These are phyloP conservation scores for Holothuria glaberrima DNA, from an alignment of 35 echinoderm and acorn worm genomes.

Conservation along the genomic window DNA sequence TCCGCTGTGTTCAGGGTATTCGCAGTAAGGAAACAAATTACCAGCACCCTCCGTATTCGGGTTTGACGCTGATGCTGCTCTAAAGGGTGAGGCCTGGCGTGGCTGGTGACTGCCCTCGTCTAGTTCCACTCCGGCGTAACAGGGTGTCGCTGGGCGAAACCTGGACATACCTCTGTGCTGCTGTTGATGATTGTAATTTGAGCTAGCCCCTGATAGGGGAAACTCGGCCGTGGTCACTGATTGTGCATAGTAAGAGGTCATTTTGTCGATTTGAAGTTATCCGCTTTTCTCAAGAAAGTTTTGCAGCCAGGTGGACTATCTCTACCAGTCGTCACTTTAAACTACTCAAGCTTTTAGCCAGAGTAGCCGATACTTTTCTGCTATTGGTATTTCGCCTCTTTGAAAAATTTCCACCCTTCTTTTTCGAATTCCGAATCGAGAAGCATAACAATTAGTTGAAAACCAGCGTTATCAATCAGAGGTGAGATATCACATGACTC, in stretches of 20 bases:
- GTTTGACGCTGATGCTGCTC: slow-evolving; percentile 51
- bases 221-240: slow-evolving; percentile 77
- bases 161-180: slow-evolving; percentile 65
- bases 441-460: slow-evolving; percentile 61
- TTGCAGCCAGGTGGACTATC: background rate
- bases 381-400: slow-evolving; percentile 42
- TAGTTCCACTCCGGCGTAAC: slow-evolving; percentile 58
- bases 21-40: slow-evolving; percentile 34
- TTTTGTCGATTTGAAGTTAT: slow-evolving; percentile 22
- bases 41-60: slow-evolving; percentile 19
- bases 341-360: background rate
- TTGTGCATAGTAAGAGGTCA: slow-evolving; percentile 82
- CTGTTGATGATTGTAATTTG: slow-evolving; percentile 70
- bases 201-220: slow-evolving; percentile 64
- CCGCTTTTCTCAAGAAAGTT: background rate
- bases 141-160: slow-evolving; percentile 61
- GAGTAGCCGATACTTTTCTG: slow-evolving; percentile 8
- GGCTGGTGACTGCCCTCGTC: slow-evolving; percentile 48
- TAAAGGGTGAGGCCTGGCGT: slow-evolving; percentile 58
- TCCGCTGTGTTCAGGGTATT: slow-evolving; percentile 55
- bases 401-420: slow-evolving; percentile 27
- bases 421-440: slow-evolving; percentile 46
- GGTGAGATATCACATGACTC: slow-evolving; percentile 29
- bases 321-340: slow-evolving; percentile 17
- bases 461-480: slow-evolving; percentile 31